Evolutionary conservation across 2,113 vertebrate species (phyloP), one percentile per base, ranked within the genome.

Genomic region (Cyprinus carpio): DNA sequence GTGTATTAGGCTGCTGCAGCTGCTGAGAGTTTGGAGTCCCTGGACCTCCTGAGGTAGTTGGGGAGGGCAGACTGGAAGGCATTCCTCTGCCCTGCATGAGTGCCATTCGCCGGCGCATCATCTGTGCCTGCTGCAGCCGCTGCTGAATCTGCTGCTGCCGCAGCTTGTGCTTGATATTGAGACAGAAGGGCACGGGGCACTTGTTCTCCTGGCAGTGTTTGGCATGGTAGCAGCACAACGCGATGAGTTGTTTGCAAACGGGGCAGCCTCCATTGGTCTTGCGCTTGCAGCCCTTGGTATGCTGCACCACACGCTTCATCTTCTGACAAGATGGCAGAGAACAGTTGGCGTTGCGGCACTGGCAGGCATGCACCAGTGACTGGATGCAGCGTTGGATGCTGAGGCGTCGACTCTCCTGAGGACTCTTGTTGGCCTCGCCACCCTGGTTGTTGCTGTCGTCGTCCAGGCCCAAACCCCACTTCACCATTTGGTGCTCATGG

Each of bases 131-230:
- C 94, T 99, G 97, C 86, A 99, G 95, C 85, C 98, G 93, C 83
- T 99, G 97, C 91, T 99, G 98, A 88, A 99, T 95, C 95, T 99
- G 98, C 93, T 99, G 98, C 94, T 99, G 98, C 79, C 97, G 96
- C 49, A 99, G 96, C 93, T 99, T 99, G 93, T 99, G 97, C 94
- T 99, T 99, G 94, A 99, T 99, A 90, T 99, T 99, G 91, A 98
- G 96, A 93, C 98, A 99, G 97, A 99, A 99, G 90, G 98, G 98
- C 92, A 99, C 98, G 0, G 97, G 98, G 93, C 98, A 99, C 94
- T 99, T 99, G 95, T 98, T 99, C 94, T 99, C 98, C 92, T 98
- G 98, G 95, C 98, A 99, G 96, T 99, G 97, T 92, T 99, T 99
- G 91, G 98, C 98, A 2, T 99, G 98, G 93, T 99, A 99, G 93